Evolutionary conservation across 2,113 vertebrate species (phyloP), one percentile per base, ranked within the genome.

Genomic region (Pelusios castaneus): DNA sequence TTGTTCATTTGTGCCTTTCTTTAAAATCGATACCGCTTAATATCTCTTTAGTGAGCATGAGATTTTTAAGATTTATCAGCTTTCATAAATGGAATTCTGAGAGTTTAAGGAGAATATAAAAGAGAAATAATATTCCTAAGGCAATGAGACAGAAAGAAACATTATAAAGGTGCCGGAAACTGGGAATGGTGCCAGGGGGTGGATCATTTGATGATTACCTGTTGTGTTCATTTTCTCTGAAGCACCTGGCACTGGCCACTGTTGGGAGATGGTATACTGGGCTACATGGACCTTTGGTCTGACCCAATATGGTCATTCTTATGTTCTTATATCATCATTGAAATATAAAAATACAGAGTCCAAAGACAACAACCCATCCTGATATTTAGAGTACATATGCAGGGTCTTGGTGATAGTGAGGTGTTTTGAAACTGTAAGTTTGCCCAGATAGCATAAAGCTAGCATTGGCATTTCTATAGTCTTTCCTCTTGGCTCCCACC

Each of bases 401-500:
- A 24, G 81, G 67, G 45, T 85, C 29, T 81, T 81, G 55, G 85
- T 45, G 56, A 81, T 2, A 55, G 16, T 3, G 51, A 45, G 12
- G 1, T 85, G 60, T 70, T 92, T n/a, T 83, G 25, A 94, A 94
- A 94, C 84, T 8, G 0, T 2, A n/a, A 9, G 0, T 0, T 34
- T 22, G 27, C 27, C 27, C 56, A 58, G 56, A 29, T 27, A 25
- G 27, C 56, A 58, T 29, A 58, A 58, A 58, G 56, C 27, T 29
- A 58, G 56, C 27, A 58, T 58, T 12, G 10, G 5, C 56, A 60
- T 60, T 60, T 60, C 58, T 60, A 16, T 60, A 60, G 9, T 60
- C 12, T 27, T 60, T 31, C 93, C 89, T 96, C 93, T 94, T 89
- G 63, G 82, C 73, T 84, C 93, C 93, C 90, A 94, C 83, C 60